Base-by-base conservation (phyloP, 2,113 vertebrate genomes). In the Nycticorax nycticorax region DNA sequence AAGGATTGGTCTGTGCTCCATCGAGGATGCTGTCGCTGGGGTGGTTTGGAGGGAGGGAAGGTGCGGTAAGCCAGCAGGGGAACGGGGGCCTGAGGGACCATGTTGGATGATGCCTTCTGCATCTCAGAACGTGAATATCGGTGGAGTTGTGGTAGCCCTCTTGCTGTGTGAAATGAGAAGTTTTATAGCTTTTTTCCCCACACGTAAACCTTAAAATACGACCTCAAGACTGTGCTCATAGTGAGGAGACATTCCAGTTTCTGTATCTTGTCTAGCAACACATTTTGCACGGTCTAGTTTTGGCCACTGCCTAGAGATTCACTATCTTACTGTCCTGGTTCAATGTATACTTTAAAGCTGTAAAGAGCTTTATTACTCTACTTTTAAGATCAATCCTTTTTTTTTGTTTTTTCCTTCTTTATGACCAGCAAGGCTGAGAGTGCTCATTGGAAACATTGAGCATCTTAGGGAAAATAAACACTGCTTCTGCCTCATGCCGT, bases 121-220 rank as follows among this genome's bases (percentile, higher is more conserved):
- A 0, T 74, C 63, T 71, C 55, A 6, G 22, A 57, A 59, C 0
- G 0, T 52, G 10, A 27, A 7, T 68, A 16, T n/a, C 79, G 52
- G 23, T 89, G 9, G n/a, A 79, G 35, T 41, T 80, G 37, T 19
- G 19, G 32, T n/a, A 73, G 39, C 9, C 50, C 15, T 74, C 22
- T 69, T 62, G 41, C 47, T 91, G 22, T 72, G 55, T 41, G 60
- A 79, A 55, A 79, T 75, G 18, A 63, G 10, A 79, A 57, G 18
- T 37, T 59, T 62, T 32, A 15, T 35, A 68, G 56, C 10, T 16
- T 37, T 53, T 21, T 19, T 43, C 41, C 41, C 41, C n/a, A n/a
- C 24, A 27, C 3, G 2, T 43, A 39, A 76, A 13, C 32, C 8
- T 3, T 71, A 67, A 66, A 84, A 45, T 73, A 39, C 41, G 81